These are phyloP conservation scores for Anastatus disparis DNA, from an alignment of 1,140 invertebrate species.

Conservation along the genomic window DNA sequence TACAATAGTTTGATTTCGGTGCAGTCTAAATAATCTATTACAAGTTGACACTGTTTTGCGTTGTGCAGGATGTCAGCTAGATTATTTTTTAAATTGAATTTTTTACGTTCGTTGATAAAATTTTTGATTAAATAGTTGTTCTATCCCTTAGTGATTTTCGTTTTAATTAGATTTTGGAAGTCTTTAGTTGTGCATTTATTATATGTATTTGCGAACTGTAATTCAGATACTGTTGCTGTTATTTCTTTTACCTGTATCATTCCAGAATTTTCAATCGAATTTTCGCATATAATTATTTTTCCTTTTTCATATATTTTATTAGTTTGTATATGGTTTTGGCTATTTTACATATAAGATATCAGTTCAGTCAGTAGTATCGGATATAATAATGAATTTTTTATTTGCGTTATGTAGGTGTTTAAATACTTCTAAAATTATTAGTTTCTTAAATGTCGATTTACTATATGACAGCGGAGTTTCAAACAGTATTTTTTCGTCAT, in stretches of 20 bases:
- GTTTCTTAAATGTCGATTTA: neutral
- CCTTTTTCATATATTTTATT: neutral
- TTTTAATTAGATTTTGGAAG: neutral
- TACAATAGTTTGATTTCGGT: no score
- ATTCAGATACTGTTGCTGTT: neutral
- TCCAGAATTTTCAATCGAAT: neutral
- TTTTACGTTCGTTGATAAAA: no score
- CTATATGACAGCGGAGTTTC: neutral
- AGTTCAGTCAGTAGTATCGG: no score
- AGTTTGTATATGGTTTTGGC: no score
- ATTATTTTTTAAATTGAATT: no score
- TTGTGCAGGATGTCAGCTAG: no score
- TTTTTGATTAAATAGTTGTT: neutral
- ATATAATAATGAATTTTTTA: no score
- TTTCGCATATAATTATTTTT: neutral
- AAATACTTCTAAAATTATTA: neutral
- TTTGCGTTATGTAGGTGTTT: neutral
- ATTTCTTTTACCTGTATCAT: neutral
- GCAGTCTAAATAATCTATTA: no score
- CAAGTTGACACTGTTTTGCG: no score
- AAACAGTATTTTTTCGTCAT: neutral
- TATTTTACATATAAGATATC: no score
- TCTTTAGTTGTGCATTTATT: neutral
- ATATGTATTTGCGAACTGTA: no score
- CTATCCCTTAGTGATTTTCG: neutral